Evolutionary conservation across 1,140 invertebrate genomes (phyloP).

Genomic region (Drosophila ananassae): DNA sequence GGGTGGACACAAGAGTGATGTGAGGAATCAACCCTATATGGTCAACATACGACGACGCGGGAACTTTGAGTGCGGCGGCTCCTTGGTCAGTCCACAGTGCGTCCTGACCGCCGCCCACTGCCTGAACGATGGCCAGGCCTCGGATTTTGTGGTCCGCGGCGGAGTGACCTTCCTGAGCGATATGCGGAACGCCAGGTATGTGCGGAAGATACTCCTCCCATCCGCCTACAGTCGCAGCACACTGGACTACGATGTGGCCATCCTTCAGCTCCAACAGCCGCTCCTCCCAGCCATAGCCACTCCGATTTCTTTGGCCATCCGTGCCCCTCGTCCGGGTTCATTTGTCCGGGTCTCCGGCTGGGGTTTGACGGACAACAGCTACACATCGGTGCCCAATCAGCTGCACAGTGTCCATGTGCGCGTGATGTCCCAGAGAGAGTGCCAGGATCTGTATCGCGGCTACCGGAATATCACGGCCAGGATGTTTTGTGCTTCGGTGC

Average conservation of each 20-base stretch:
- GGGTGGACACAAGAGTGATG: conserved; percentile 59
- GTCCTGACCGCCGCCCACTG: conserved; percentile 79
- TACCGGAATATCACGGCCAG: conserved; percentile 71
- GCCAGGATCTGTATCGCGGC: conserved; percentile 49
- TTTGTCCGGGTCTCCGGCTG: conserved; percentile 64
- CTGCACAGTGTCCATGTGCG: conserved; percentile 62
- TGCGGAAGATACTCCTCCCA: conserved; percentile 49
- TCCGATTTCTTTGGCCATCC: conserved; percentile 47
- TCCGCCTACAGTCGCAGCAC: conserved; percentile 47
- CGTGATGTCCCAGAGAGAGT: conserved; percentile 49
- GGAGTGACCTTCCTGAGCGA: conserved; percentile 66
- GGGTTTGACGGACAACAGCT: conserved; percentile 55
- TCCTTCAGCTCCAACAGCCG: conserved; percentile 59
- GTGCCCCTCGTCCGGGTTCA: conserved; percentile 29
- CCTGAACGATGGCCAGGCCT: conserved; percentile 33
- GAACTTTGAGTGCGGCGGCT: conserved; percentile 69
- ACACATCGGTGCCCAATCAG: conserved; percentile 57
- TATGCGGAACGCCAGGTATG: conserved; percentile 54
- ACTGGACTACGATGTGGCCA: conserved; percentile 66
- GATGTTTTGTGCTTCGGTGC: conserved; percentile 85
- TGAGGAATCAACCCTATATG: conserved; percentile 61
- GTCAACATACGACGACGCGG: conserved; percentile 67
- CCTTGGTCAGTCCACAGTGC: conserved; percentile 60
- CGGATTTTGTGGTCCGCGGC: conserved; percentile 68
- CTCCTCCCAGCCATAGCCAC: conserved; percentile 35